Evolutionary conservation across 2,797 vertebrate species (phyloP).

Genomic region (Lithobates pipiens): DNA sequence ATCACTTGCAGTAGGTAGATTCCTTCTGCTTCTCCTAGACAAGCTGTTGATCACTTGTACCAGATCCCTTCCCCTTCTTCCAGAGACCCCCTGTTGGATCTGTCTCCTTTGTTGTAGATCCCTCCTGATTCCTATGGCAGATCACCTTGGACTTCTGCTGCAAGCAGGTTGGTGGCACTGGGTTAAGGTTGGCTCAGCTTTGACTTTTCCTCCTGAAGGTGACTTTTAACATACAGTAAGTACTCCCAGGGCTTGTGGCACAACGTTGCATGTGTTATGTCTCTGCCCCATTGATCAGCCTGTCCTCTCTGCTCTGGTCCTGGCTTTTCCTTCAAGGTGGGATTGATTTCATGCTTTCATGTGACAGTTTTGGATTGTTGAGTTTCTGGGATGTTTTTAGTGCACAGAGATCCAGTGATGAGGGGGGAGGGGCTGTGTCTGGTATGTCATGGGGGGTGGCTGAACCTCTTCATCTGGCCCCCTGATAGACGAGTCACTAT

Average conservation of each 20-base stretch:
- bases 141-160: too few species aligned
- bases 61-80: background rate
- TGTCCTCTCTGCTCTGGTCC: background rate
- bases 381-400: constrained; percentile 44
- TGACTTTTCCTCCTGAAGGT: background rate
- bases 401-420: constrained; percentile 44
- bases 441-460: constrained; percentile 33
- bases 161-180: background rate
- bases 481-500: constrained; percentile 11
- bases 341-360: constrained; percentile 34
- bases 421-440: constrained; percentile 43
- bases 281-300: background rate
- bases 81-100: background rate
- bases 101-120: background rate
- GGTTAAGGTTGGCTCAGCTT: background rate
- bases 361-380: constrained; percentile 49
- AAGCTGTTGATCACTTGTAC: background rate
- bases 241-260: background rate
- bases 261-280: too few species aligned
- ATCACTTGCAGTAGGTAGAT: background rate
- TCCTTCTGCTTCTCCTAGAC: background rate
- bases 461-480: constrained; percentile 21
- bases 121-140: too few species aligned
- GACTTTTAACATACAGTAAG: too few species aligned
- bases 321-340: background rate